Base-by-base conservation (phyloP, 2,113 vertebrate species). In the Calidris pygmaea region DNA sequence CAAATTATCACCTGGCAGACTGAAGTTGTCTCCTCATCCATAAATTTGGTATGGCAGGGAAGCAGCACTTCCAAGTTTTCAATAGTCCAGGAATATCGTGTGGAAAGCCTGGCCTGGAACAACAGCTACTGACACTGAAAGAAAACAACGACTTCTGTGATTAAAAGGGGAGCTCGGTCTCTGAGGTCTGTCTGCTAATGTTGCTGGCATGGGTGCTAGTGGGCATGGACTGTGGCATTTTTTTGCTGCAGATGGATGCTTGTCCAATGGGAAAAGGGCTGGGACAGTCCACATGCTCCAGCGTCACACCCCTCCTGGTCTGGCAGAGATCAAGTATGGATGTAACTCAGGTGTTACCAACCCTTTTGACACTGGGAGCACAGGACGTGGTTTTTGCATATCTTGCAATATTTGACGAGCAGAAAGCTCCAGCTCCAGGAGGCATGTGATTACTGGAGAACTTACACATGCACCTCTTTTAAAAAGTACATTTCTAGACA, bases 1-100 rank as follows among this genome's bases (percentile, higher is more conserved):
- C 94, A 95, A 94, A 96, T 95, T 95, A 91, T 94, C 96, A 97
- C 94, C 94, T 96, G 95, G 87, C 94, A 96, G 74, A 43, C 89
- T 89, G 96, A 82, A 94, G 95, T 80, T 86, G 86, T 95, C 89
- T 96, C 79, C 79, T 96, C 87, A 76, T 96, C 96, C 91, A 95
- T 93, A 87, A 95, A 94, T 89, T 50, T 76, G 71, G 21, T 95
- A 27, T 85, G 87, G 84, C 87, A 85, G 55, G 37, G 48, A 90
- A 79, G 84, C 73, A 85, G 86, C 58, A 41, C 88, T 91, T 94
- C 70, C 70, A 78, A 26, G 62, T 78, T 92, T 93, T 89, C 84
- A 0, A 12, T 70, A 87, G n/a, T 92, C 77, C 89, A 68, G 84
- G 32, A 73, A 82, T 47, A 85, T 63, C 20, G 27, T 12, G 67